A percentile compares a stretch with the other conserved stretches of the same genome.
Evolutionary conservation across 2,888 invertebrate genomes (phyloP).

Genomic region (Hypsopygia costalis): DNA sequence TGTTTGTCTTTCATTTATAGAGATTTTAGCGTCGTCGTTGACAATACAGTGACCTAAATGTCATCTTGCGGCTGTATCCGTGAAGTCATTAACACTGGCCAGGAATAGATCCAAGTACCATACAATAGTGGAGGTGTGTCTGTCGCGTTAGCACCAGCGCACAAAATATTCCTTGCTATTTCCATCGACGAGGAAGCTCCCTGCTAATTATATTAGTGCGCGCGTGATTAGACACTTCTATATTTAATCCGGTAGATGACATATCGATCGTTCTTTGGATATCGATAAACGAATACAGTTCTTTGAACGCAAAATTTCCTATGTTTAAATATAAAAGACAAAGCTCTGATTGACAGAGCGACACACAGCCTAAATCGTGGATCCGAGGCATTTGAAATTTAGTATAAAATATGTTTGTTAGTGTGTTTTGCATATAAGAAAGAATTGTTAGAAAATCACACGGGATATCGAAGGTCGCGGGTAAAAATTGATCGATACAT

Average conservation of each 20-base stretch:
- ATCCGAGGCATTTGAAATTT: too few relatives aligned
- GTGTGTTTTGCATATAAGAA: too few relatives aligned
- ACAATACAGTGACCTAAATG: conserved; percentile 63
- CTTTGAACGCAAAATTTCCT: too few relatives aligned
- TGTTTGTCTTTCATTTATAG: background rate
- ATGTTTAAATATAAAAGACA: too few relatives aligned
- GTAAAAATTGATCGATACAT: too few relatives aligned
- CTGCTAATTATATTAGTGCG: conserved; percentile 24
- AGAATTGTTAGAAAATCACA: too few relatives aligned
- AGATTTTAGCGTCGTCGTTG: conserved; percentile 30
- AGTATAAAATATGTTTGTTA: too few relatives aligned
- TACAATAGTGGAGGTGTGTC: conserved; percentile 30
- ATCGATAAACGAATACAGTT: too few relatives aligned
- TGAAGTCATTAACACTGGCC: conserved; percentile 63
- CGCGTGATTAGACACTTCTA: conserved; percentile 6
- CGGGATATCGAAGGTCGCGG: too few relatives aligned
- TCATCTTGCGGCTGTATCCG: conserved; percentile 44
- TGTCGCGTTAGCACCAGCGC: conserved; percentile 26
- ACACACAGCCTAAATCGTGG: too few relatives aligned
- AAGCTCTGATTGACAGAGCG: too few relatives aligned
- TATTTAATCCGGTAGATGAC: conserved; percentile 4
- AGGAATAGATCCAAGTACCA: conserved; percentile 48
- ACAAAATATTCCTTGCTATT: conserved; percentile 31
- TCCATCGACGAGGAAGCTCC: conserved; percentile 38
- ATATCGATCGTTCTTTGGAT: background rate